These are phyloP conservation scores for Harlomillsia oculata DNA, from an alignment of 1,140 invertebrate genomes.

Conservation along the genomic window DNA sequence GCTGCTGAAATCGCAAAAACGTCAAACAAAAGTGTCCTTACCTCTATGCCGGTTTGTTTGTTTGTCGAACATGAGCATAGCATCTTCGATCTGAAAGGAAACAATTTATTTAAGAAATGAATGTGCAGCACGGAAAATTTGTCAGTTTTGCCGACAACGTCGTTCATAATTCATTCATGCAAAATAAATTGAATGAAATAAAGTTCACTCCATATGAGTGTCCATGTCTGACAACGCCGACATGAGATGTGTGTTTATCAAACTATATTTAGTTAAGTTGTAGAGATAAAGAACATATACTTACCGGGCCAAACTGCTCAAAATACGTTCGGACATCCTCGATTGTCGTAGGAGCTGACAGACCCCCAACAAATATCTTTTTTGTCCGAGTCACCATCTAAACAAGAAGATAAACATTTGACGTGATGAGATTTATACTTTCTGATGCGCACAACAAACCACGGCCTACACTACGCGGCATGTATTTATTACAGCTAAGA, in stretches of 20 bases:
- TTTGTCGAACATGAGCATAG: slow-evolving; percentile 99
- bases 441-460: too few species aligned
- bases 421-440: too few species aligned
- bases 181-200: not conserved
- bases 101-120: slow-evolving; percentile 33
- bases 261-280: too few species aligned
- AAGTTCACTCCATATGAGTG: not conserved
- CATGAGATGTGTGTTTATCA: too few species aligned
- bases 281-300: too few species aligned
- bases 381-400: slow-evolving; percentile 99
- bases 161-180: not conserved
- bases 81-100: slow-evolving; percentile 95
- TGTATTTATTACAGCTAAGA: not conserved
- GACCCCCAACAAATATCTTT: slow-evolving; percentile 99
- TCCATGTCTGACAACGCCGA: too few species aligned
- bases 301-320: slow-evolving; percentile 98
- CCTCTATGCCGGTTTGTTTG: slow-evolving; percentile 99
- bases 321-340: slow-evolving; percentile 99
- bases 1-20: not conserved
- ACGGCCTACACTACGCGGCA: slow-evolving; percentile 9
- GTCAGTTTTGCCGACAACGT: too few species aligned
- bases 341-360: slow-evolving; percentile 95
- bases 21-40: slow-evolving; percentile 50
- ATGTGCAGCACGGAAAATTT: too few species aligned
- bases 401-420: slow-evolving; percentile 12